These are phyloP conservation scores for Telenomus remus DNA, from an alignment of 1,140 invertebrate genomes.

Conservation along the genomic window DNA sequence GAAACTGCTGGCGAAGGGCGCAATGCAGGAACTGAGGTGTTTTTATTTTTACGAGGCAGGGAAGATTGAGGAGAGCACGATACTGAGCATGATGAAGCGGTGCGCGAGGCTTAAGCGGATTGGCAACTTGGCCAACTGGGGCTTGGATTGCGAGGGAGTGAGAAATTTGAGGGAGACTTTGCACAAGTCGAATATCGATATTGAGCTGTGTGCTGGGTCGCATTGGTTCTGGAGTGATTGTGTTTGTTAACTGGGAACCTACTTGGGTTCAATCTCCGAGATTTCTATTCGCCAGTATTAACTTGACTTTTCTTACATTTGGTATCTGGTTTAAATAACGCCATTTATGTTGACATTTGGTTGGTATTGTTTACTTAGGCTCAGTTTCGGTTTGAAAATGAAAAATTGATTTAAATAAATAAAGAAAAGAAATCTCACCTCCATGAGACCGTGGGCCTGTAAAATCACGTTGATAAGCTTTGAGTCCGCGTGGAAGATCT, in stretches of 20 bases:
- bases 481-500: constrained; percentile 87
- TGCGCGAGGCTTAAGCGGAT: constrained; percentile 69
- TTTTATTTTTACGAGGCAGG: constrained; percentile 74
- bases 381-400: too few relatives aligned
- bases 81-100: constrained; percentile 67
- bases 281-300: constrained; percentile 38
- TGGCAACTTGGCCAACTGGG: constrained; percentile 75
- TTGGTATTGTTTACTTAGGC: too few relatives aligned
- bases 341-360: too few relatives aligned
- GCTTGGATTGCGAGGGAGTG: constrained; percentile 70
- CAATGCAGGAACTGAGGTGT: constrained; percentile 70
- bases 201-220: constrained; percentile 71
- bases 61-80: constrained; percentile 66
- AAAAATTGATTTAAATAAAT: too few relatives aligned
- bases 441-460: constrained; percentile 83
- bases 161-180: constrained; percentile 65
- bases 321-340: too few relatives aligned
- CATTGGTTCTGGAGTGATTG: constrained; percentile 76
- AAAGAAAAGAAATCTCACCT: constrained; percentile 71
- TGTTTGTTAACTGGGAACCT: constrained; percentile 58
- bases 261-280: background rate
- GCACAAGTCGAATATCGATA: constrained; percentile 68
- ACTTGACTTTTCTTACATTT: background rate
- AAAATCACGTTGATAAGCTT: constrained; percentile 84
- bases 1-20: constrained; percentile 59